phyloP scores from a whole-genome alignment of 2,888 invertebrate species.

The Drosophila pseudotalamancana region DNA sequence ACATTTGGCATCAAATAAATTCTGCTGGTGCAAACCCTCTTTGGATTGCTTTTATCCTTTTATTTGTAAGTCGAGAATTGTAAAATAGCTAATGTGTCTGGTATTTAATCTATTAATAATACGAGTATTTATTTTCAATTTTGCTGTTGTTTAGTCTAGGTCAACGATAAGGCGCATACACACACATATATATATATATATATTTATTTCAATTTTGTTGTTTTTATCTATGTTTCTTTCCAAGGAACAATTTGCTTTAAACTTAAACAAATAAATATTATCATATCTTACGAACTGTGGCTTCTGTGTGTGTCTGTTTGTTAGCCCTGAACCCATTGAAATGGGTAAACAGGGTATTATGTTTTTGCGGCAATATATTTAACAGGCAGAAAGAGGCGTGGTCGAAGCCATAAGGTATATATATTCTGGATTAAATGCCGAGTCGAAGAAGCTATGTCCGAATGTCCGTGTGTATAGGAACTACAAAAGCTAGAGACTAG shows the following conservation, averaged over 20 bases:
- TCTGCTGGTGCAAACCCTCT: constrained; percentile 33
- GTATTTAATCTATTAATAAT: constrained; percentile 12
- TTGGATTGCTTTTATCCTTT: constrained; percentile 36
- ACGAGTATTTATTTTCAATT: constrained; percentile 42
- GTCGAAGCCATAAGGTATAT: too few species aligned
- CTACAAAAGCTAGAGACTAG: too few species aligned
- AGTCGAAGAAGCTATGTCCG: too few species aligned
- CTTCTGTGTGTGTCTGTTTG: too few species aligned
- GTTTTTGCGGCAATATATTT: too few species aligned
- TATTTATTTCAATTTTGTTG: not conserved
- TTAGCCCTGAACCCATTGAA: too few species aligned
- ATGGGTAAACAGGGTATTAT: too few species aligned
- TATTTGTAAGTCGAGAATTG: constrained; percentile 1
- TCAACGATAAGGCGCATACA: not conserved
- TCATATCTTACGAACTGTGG: not conserved
- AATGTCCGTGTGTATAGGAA: too few species aligned
- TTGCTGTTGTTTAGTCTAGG: constrained; percentile 5
- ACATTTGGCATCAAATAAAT: constrained; percentile 33
- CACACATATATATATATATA: not conserved
- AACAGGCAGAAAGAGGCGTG: too few species aligned
- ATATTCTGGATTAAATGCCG: too few species aligned
- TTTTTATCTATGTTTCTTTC: constrained; percentile 1
- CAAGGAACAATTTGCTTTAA: not conserved
- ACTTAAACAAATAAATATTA: not conserved
- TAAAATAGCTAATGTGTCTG: constrained; percentile 8